Base-by-base conservation (phyloP, 2,113 vertebrate species). In the Sceloporus tristichus region DNA sequence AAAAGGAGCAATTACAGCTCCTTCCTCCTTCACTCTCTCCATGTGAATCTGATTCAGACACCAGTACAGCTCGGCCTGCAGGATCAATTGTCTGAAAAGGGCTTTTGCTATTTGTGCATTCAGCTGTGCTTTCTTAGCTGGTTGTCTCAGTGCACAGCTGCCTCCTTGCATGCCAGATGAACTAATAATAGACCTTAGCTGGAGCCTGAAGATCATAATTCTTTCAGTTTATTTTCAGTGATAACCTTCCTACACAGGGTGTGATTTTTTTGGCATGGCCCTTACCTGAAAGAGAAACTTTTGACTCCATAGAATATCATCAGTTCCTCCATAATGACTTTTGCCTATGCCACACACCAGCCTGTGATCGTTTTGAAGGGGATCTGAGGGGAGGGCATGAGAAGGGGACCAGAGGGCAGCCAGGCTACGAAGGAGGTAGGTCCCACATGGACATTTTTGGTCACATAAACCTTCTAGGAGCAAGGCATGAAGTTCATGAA, bases 1-100 rank as follows among this genome's bases (percentile, higher is more conserved):
- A 84, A 88, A 75, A 91, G 53, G 76, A 78, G 70, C 42, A 89
- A 84, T 91, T 84, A 84, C 38, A 89, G 34, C 71, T 76, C 48
- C 40, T 83, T 76, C 68, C 66, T 34, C 25, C 42, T 85, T 82
- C 42, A 62, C 79, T 87, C 42, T 85, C 16, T 48, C 85, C n/a
- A 9, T 25, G 59, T 74, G 66, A 34, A 70, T 88, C 34, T 85
- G 70, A 82, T 73, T 88, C 40, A 86, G 66, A 62, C 53, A 86
- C 71, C 54, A 86, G 84, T 27, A 42, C 66, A n/a, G 59, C 56
- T 86, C 18, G 38, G 48, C 40, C n/a, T 79, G 76, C 56, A 86
- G 83, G 80, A 74, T 66, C 68, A 79, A 59, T 73, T 68, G 75
- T 86, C 71, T 62, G 66, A 86, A 62, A 89, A 75, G 85, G 77